These are phyloP conservation scores for Bathynomus jamesi DNA, from an alignment of 1,140 invertebrate genomes.

Conservation along the genomic window DNA sequence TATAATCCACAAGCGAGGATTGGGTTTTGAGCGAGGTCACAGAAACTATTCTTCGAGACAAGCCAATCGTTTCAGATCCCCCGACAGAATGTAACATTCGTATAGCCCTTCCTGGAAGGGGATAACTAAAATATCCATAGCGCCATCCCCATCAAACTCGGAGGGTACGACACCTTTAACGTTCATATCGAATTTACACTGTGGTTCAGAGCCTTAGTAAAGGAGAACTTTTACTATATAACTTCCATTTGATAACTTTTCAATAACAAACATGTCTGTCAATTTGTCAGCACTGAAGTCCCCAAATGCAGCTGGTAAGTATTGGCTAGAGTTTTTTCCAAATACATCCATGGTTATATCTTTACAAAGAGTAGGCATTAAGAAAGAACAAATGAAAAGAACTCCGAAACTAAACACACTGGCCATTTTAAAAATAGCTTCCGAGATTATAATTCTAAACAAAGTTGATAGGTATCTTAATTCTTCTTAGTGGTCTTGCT, in stretches of 20 bases:
- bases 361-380: neutral
- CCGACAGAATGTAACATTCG: constrained; percentile 60
- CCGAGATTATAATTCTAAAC: too few relatives aligned
- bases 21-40: constrained; percentile 57
- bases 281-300: constrained; percentile 94
- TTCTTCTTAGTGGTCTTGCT: too few relatives aligned
- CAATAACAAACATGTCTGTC: constrained; percentile 82
- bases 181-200: constrained; percentile 19
- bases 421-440: too few relatives aligned
- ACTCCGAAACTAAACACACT: too few relatives aligned
- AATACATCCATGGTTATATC: constrained; percentile 34
- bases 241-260: constrained; percentile 49
- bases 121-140: constrained; percentile 83
- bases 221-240: constrained; percentile 61
- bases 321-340: constrained; percentile 37
- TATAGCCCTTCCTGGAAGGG: constrained; percentile 41
- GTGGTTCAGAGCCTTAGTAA: constrained; percentile 46
- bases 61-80: constrained; percentile 49
- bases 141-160: constrained; percentile 88
- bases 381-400: neutral
- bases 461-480: too few relatives aligned
- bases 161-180: constrained; percentile 66
- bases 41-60: constrained; percentile 19
- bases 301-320: constrained; percentile 81
- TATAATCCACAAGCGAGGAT: constrained; percentile 77